phyloP scores from a whole-genome alignment of 2,888 invertebrate species.

The Mycogona germanica region DNA sequence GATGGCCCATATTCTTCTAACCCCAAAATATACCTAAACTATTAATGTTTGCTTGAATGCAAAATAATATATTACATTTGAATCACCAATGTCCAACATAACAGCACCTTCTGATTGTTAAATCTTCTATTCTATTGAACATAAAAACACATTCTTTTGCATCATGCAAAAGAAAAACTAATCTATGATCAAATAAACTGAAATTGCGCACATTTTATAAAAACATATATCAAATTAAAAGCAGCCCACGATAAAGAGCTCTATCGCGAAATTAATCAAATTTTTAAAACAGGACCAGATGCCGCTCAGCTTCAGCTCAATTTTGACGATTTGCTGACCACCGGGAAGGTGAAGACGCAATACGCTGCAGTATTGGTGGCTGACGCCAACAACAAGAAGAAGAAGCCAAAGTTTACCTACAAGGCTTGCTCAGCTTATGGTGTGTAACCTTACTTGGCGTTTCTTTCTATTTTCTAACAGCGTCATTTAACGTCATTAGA shows the following conservation, averaged over 20 bases:
- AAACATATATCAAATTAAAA: neutral
- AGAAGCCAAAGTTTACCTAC: conserved; percentile 1
- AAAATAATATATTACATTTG: no score
- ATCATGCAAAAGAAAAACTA: no score
- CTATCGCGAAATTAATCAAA: neutral
- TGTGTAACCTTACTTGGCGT: no score
- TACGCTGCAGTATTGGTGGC: conserved; percentile 1
- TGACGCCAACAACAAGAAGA: neutral
- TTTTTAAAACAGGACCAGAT: conserved; percentile 46
- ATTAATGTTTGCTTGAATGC: conserved; percentile 7
- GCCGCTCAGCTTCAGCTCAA: conserved; percentile 68
- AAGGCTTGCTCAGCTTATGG: neutral
- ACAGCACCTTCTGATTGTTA: no score
- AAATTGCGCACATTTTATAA: no score
- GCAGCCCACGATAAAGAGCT: neutral
- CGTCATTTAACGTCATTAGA: no score
- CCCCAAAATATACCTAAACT: conserved; percentile 11
- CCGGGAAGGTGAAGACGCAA: conserved; percentile 38
- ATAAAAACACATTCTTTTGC: no score
- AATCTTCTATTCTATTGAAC: no score
- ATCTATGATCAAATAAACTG: no score
- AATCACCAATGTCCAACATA: no score
- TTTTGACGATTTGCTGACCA: conserved; percentile 57
- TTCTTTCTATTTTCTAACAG: no score
- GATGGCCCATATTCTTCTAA: neutral